These are phyloP conservation scores for Eunapius fragilis DNA, from an alignment of 37 sponge, comb jelly and placozoan genomes.

Conservation along the genomic window DNA sequence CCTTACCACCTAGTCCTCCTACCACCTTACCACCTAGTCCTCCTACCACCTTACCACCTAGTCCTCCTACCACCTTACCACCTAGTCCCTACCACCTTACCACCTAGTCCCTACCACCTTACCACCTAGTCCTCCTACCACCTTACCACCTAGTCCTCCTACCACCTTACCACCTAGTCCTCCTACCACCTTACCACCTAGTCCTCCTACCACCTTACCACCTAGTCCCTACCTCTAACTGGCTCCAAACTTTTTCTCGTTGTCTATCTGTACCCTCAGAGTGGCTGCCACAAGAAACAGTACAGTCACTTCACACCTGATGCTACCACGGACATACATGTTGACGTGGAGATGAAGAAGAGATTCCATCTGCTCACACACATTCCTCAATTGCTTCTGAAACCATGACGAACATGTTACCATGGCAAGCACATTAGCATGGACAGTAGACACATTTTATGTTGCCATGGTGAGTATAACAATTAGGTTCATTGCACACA, in stretches of 20 bases:
- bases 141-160: background rate
- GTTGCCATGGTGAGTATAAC: background rate
- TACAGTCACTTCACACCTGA: background rate
- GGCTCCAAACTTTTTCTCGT: slow-evolving; percentile 38
- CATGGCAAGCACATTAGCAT: background rate
- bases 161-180: background rate
- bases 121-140: slow-evolving; percentile 10
- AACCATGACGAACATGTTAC: background rate
- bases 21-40: slow-evolving; percentile 4
- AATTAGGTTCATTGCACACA: too few species aligned
- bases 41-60: too few species aligned
- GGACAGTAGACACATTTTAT: background rate
- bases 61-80: slow-evolving; percentile 23
- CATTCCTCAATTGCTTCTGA: slow-evolving; percentile 5
- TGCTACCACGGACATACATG: background rate
- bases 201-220: background rate
- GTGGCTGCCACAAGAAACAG: background rate
- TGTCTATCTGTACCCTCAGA: slow-evolving; percentile 15
- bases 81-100: too few species aligned
- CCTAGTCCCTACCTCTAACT: slow-evolving; percentile 31
- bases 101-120: too few species aligned
- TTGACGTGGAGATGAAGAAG: background rate
- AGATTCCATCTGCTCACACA: slow-evolving; percentile 5
- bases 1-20: slow-evolving; percentile 1
- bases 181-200: background rate